Base-by-base conservation (phyloP, 92 coral and sea anemone genomes). In the Parazoanthus atlanticus region DNA sequence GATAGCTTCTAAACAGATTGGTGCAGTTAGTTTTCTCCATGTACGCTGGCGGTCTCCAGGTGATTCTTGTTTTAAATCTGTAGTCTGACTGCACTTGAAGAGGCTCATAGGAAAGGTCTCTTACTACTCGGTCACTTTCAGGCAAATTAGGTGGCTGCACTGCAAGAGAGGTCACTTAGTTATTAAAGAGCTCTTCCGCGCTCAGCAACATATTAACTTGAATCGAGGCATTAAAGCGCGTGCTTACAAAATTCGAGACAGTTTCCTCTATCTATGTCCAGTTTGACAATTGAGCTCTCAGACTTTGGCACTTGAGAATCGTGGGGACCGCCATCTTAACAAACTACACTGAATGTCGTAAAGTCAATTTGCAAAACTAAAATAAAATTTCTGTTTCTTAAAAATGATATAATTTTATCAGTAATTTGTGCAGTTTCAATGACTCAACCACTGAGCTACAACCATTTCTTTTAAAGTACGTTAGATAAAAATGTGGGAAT, bases 21-120 rank as follows among this genome's bases (percentile, higher is more conserved):
- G 66, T 40, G 49, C 87, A 84, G 87, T 84, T 84, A 1, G 87
- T 84, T 70, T 84, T 84, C 26, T 70, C 87, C 43, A 28, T 33
- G 40, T 84, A 84, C 43, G 87, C 78, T 6, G 87, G 78, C 8
- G 78, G 87, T 16, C 29, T 69, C 87, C 87, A 84, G 2, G 67
- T 84, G 41, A 84, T 70, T 8, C 9, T 69, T 43, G 87, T 70
- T 84, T 47, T 43, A 29, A 84, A 84, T 49, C 78, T 43, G 78
- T 84, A 84, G 65, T 84, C 87, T 7, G 78, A 66, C 41, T 69
- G 64, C 30, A 34, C 32, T 15, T 43, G 64, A 13, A 71, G 66
- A 2, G 65, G 61, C 34, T 17, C 16, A 2, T n/a, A 17, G 15
- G 40, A 8, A 4, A 84, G 87, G 21, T 84, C 0, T 28, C 78